Evolutionary conservation across 2,797 vertebrate species (phyloP).

Genomic region (Phoxinus dragarum): DNA sequence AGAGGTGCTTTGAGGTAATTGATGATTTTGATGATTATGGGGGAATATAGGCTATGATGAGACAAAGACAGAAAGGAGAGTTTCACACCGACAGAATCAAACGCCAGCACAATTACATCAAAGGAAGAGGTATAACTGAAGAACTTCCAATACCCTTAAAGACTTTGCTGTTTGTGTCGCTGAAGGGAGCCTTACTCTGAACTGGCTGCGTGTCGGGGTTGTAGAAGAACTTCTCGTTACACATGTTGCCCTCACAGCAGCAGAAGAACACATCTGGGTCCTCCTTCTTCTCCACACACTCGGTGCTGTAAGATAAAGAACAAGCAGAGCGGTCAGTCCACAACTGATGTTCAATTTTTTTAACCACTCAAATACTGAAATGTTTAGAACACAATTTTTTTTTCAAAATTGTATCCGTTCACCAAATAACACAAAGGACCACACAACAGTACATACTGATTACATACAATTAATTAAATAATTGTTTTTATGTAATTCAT

Average conservation of each 20-base stretch:
- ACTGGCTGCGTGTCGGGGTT: conserved; percentile 81
- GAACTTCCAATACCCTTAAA: conserved; percentile 59
- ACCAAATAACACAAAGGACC: background rate
- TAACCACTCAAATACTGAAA: background rate
- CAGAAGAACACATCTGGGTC: conserved; percentile 94
- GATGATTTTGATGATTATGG: conserved; percentile 24
- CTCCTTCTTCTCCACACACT: conserved; percentile 91
- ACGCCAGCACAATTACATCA: conserved; percentile 26
- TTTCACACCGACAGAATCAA: conserved; percentile 15
- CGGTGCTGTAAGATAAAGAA: conserved; percentile 76
- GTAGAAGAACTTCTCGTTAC: conserved; percentile 90
- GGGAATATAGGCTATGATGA: conserved; percentile 1
- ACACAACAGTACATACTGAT: background rate
- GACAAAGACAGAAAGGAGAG: conserved; percentile 1
- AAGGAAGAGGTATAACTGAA: conserved; percentile 13
- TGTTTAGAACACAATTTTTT: background rate
- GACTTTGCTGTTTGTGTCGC: conserved; percentile 59
- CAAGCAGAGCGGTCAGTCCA: conserved; percentile 18
- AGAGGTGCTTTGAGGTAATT: conserved; percentile 3
- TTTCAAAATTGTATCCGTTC: background rate
- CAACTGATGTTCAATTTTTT: background rate
- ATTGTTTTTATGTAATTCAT: background rate
- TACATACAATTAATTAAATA: background rate
- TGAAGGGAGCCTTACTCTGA: conserved; percentile 79
- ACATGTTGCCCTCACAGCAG: conserved; percentile 93